These are phyloP conservation scores for Rhadina sibilatrix DNA, from an alignment of 2,113 vertebrate genomes.

Conservation along the genomic window DNA sequence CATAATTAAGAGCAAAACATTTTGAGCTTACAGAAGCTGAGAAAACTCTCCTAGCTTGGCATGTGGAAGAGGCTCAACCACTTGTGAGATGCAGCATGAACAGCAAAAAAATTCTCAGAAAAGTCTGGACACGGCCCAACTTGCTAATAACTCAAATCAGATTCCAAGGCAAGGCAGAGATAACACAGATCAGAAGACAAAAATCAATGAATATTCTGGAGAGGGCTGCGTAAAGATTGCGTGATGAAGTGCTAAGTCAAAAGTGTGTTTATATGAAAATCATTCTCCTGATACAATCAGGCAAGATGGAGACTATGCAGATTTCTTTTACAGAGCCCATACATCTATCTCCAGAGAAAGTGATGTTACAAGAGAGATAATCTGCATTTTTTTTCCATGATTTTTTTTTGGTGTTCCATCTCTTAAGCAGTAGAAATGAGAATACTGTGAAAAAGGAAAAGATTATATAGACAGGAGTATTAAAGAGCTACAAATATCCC, in stretches of 20 bases:
- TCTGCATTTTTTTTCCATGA: neutral
- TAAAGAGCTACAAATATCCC: neutral
- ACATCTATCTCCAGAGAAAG: neutral
- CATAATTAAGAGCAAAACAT: neutral
- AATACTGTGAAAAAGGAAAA: neutral
- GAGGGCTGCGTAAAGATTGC: neutral
- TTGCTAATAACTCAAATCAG: neutral
- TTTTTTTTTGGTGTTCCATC: neutral
- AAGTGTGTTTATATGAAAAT: slow-evolving; percentile 39
- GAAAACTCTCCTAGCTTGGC: neutral
- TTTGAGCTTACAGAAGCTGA: neutral
- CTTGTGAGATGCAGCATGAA: neutral
- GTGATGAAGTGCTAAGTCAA: slow-evolving; percentile 4
- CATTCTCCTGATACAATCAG: neutral
- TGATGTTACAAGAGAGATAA: neutral
- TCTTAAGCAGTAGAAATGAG: neutral
- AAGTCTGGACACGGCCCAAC: neutral
- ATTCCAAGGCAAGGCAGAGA: slow-evolving; percentile 5
- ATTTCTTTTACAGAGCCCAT: neutral
- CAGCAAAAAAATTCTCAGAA: neutral
- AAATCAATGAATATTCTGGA: slow-evolving; percentile 32
- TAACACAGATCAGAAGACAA: slow-evolving; percentile 1
- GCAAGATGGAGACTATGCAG: neutral
- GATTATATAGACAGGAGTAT: neutral
- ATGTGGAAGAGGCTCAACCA: neutral